phyloP scores from a whole-genome alignment of 2,113 vertebrate genomes.

The Trogon surrucura region DNA sequence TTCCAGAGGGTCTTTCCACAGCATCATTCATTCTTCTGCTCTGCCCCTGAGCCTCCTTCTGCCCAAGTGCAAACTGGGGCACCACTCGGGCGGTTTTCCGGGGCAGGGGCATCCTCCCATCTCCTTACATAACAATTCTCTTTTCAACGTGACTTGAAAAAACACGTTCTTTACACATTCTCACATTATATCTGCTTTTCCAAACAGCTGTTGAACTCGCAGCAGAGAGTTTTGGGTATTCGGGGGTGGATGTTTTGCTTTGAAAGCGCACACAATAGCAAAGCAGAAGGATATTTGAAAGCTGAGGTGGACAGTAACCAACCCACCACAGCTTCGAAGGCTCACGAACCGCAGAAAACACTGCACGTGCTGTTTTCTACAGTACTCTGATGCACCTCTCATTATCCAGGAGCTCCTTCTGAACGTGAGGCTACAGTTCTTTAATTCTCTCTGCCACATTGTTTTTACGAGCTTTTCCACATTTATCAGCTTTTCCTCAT shows the following conservation, averaged over 20 bases:
- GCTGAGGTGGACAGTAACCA: neutral
- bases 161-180: neutral
- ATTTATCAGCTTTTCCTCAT: neutral
- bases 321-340: neutral
- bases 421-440: neutral
- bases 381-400: neutral
- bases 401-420: neutral
- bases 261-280: neutral
- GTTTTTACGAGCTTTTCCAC: neutral
- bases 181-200: neutral
- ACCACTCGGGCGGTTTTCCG: neutral
- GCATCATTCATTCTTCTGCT: neutral
- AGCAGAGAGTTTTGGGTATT: neutral
- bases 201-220: neutral
- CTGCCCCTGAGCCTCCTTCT: neutral
- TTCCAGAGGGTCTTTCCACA: neutral
- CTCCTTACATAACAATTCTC: neutral
- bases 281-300: neutral
- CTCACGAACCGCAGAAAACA: neutral
- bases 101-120: neutral
- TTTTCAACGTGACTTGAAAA: neutral
- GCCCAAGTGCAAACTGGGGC: neutral
- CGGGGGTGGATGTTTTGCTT: neutral
- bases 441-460: neutral
- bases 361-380: neutral